Evolutionary conservation across 2,888 invertebrate species (phyloP), one percentile per base, ranked within the genome.

Genomic region (Ceriagrion tenellum): DNA sequence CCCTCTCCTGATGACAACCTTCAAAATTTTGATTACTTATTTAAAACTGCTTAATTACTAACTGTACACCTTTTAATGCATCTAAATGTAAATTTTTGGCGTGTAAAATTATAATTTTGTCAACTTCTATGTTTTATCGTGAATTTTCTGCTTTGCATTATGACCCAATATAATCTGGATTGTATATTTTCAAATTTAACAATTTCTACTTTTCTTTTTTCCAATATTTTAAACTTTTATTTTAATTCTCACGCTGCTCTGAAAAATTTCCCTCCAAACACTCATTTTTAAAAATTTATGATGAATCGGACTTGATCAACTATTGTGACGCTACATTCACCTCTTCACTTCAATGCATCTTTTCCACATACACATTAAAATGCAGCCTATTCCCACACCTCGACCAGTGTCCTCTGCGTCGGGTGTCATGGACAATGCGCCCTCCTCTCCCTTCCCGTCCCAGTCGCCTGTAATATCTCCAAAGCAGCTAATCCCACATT

Each of bases 371-470:
- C 23, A 26, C 55, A 40, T 16, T 59, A 23, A 91, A 16, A 35
- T 18, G n/a, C 93, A 93, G 93, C 93, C 93, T 69, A 69, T 93
- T 93, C 93, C 97, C 88, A 96, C 96, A 95, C 97, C 97, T 97
- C 97, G 97, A 96, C 97, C 97, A 89, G 96, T 97, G 95, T 97
- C 97, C 95, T 97, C 97, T 96, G 97, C 97, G 95, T 97, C 97
- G 95, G 96, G 97, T 95, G 97, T 97, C 96, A 97, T 97, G 93
- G 97, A 97, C 96, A 97, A 97, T 96, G 97, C 97, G 96, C 96
- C 97, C 96, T 97, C 97, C 95, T 97, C 93, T n/a, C 93, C 93
- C 35, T 91, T 81, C 88, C 69, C 93, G 18, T 35, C 93, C 74
- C 95, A 90, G 88, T 91, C 89, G 40, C 95, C 88, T 30, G 35